Evolutionary conservation across 2,113 vertebrate species (phyloP), one percentile per base, ranked within the genome.

Genomic region (Istiophorus platypterus): DNA sequence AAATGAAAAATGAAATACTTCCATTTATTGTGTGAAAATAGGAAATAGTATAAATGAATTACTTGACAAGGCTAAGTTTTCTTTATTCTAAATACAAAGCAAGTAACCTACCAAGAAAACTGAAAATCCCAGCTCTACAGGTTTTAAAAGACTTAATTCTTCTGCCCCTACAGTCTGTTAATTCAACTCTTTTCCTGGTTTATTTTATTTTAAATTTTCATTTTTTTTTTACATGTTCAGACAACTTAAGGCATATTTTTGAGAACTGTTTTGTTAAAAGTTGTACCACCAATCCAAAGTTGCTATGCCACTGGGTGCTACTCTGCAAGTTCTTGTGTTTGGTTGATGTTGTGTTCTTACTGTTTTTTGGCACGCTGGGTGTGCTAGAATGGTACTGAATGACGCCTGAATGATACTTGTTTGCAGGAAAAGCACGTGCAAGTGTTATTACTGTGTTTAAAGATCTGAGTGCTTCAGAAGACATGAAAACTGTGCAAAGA

Each of bases 321-420:
- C 18, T 73, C 47, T 68, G 31, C 52, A 61, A 39, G 49, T 51
- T 63, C 57, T 42, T 64, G 39, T 63, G 66, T 82, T 87, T 77
- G 70, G n/a, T 71, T 80, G 61, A 72, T 63, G 49, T 81, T 77
- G 45, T 66, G 67, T 81, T 63, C 24, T 64, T 65, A 7, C 34
- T 70, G 24, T 78, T 76, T 34, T 78, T 59, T 26, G 77, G 84
- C 87, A 76, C 72, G 37, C 86, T 84, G 91, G 90, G 52, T 91
- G 89, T 91, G 88, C 81, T 82, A 2, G 26, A 87, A 31, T 65
- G 47, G 29, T 42, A 26, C 58, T 49, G 76, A 81, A 76, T 64
- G 66, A 49, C 20, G 63, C 37, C 42, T 71, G 31, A 34, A 34
- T 34, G 31, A 34, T 34, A 80, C 79, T 54, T 85, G 42, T 76